Evolutionary conservation across 23 tunicate species (phyloP).

Genomic region (Phallusia fumigata): DNA sequence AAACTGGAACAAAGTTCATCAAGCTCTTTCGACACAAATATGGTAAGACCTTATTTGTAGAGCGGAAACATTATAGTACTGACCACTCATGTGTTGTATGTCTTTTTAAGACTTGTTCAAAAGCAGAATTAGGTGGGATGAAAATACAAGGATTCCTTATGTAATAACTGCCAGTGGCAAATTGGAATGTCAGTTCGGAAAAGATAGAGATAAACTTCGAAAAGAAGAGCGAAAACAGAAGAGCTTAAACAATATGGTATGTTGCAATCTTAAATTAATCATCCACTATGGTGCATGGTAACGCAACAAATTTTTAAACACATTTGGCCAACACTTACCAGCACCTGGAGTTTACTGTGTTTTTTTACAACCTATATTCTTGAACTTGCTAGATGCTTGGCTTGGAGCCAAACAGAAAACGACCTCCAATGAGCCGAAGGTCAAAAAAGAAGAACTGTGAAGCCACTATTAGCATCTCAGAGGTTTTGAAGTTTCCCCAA

Average conservation of each 20-base stretch:
- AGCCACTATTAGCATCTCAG: conserved; percentile 12
- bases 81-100: too few relatives aligned
- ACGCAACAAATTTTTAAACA: too few relatives aligned
- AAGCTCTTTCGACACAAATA: conserved; percentile 2
- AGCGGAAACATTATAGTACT: too few relatives aligned
- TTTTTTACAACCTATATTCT: too few relatives aligned
- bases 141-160: not conserved
- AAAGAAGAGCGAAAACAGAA: not conserved
- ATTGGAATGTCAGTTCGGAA: conserved; percentile 1
- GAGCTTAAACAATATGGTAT: not conserved
- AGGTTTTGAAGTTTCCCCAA: conserved; percentile 20
- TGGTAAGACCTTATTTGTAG: not conserved
- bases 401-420: not conserved
- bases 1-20: not conserved
- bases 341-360: too few relatives aligned
- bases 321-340: too few relatives aligned
- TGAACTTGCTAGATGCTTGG: not conserved
- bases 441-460: conserved; percentile 18
- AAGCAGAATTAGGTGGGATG: conserved; percentile 7
- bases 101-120: not conserved
- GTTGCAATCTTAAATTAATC: too few relatives aligned
- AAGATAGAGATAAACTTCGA: not conserved
- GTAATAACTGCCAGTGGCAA: not conserved
- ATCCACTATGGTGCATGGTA: too few relatives aligned
- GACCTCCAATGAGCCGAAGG: conserved; percentile 3